Evolutionary conservation across 92 coral and sea anemone species (phyloP).

Genomic region (Muricea muricata): DNA sequence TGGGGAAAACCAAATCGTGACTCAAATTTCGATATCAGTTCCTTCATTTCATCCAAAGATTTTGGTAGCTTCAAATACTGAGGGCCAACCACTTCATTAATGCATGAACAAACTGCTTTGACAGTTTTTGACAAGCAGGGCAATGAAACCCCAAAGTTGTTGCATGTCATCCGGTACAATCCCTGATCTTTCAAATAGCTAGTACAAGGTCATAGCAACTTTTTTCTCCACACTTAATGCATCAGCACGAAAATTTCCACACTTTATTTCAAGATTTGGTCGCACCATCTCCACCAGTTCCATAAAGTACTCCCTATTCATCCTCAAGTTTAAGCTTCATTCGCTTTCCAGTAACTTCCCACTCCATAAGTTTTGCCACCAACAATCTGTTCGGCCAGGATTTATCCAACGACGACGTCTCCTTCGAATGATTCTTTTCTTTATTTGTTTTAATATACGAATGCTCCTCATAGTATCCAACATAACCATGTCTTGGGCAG

Average conservation of each 20-base stretch:
- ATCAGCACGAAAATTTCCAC: slow-evolving; percentile 13
- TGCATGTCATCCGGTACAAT: slow-evolving; percentile 50
- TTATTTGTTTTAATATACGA: neutral
- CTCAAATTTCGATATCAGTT: no score
- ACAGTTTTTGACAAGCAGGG: slow-evolving; percentile 56
- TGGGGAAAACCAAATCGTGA: no score
- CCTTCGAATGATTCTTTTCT: neutral
- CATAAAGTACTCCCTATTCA: neutral
- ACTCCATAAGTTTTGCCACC: no score
- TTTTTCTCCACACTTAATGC: slow-evolving; percentile 19
- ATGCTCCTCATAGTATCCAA: slow-evolving; percentile 3
- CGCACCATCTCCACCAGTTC: neutral
- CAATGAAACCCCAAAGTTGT: slow-evolving; percentile 53
- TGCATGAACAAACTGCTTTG: slow-evolving; percentile 53
- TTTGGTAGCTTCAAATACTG: slow-evolving; percentile 62
- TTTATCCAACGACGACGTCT: slow-evolving; percentile 1
- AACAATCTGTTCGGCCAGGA: slow-evolving; percentile 7
- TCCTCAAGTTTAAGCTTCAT: neutral
- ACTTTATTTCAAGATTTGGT: neutral
- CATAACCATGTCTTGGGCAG: slow-evolving; percentile 11
- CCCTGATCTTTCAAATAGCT: no score
- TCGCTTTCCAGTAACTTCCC: neutral
- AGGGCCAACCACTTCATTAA: slow-evolving; percentile 55
- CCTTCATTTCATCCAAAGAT: slow-evolving; percentile 60
- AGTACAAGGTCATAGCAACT: neutral